Conservation (phyloP, 2,888 invertebrate species). For the Pristionchus mayeri region DNA sequence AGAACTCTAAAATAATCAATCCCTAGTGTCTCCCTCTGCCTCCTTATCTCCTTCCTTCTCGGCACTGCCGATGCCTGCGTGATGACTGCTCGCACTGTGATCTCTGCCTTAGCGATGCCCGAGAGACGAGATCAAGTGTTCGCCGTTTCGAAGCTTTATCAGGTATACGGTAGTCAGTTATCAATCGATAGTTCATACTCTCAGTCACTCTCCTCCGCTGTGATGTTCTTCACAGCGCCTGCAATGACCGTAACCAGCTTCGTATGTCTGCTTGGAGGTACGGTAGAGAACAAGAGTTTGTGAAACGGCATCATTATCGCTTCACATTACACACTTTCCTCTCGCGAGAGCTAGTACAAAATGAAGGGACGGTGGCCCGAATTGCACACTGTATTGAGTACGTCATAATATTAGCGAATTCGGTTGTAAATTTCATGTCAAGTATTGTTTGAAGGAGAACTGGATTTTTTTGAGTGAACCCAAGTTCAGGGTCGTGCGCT, state of each 20-base stretch:
- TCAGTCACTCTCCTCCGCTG: constrained; percentile 9
- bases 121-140: constrained; percentile 37
- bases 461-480: no score
- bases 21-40: not conserved
- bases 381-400: no score
- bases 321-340: no score
- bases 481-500: not conserved
- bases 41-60: constrained; percentile 12
- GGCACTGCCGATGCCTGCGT: constrained; percentile 33
- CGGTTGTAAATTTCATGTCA: not conserved
- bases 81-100: constrained; percentile 32
- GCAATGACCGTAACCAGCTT: constrained; percentile 20
- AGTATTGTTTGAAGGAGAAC: not conserved
- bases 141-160: constrained; percentile 28
- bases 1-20: no score
- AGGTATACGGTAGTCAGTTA: constrained; percentile 28
- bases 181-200: not conserved
- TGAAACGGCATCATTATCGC: no score
- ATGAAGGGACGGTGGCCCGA: no score
- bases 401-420: not conserved
- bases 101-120: constrained; percentile 8
- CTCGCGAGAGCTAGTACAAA: no score
- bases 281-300: no score
- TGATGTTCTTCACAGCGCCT: constrained; percentile 32
- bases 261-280: not conserved